A percentile compares a stretch with the other conserved stretches of the same genome.
Evolutionary conservation across 2,888 invertebrate genomes (phyloP).

Genomic region (Pocota personata): DNA sequence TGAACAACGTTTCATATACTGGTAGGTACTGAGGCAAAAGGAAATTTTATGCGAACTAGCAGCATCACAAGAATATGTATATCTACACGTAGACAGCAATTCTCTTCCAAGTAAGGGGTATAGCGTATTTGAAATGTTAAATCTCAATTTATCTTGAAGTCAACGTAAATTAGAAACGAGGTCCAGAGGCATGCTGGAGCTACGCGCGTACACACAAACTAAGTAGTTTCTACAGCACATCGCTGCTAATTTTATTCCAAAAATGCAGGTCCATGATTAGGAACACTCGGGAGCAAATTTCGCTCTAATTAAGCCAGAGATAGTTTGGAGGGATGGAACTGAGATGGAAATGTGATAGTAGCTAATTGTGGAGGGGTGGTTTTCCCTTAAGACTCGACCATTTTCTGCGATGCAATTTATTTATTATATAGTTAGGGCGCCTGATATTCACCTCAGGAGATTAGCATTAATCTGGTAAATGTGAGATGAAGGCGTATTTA

Average conservation of each 20-base stretch:
- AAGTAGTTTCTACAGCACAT: slow-evolving; percentile 30
- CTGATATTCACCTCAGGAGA: neutral
- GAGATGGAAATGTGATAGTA: slow-evolving; percentile 16
- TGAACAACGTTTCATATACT: neutral
- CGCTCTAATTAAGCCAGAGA: slow-evolving; percentile 52
- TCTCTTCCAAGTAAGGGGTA: slow-evolving; percentile 3
- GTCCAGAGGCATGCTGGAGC: slow-evolving; percentile 40
- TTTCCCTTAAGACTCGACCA: neutral
- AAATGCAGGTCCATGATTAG: slow-evolving; percentile 58
- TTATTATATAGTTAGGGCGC: slow-evolving; percentile 2
- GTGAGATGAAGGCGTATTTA: neutral
- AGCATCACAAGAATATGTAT: slow-evolving; percentile 21
- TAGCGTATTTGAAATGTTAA: slow-evolving; percentile 56
- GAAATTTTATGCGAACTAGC: slow-evolving; percentile 31
- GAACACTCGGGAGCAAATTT: slow-evolving; percentile 55
- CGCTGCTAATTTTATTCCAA: slow-evolving; percentile 65
- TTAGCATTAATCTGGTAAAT: neutral
- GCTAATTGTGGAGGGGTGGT: neutral
- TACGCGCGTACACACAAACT: slow-evolving; percentile 9
- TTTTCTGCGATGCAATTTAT: slow-evolving; percentile 29
- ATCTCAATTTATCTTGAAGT: slow-evolving; percentile 68
- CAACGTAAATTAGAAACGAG: slow-evolving; percentile 66
- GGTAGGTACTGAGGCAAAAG: neutral
- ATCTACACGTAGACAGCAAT: neutral
- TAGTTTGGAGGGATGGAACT: neutral